Evolutionary conservation across 2,888 invertebrate genomes (phyloP).

Genomic region (Philopedon plagiatum): DNA sequence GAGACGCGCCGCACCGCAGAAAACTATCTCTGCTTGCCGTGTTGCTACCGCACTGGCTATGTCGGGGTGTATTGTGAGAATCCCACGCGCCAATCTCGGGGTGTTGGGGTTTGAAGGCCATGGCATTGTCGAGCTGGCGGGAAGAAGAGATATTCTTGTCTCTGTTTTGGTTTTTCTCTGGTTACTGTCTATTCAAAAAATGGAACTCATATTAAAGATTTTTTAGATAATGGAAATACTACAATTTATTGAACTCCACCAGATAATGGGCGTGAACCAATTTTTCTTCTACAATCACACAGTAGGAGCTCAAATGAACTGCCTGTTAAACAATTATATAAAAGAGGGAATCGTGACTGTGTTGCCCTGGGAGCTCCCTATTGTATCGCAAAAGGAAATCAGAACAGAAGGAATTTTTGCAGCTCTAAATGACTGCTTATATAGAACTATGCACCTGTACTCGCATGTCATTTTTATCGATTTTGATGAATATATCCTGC

Average conservation of each 20-base stretch:
- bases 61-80: no score
- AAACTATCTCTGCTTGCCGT: no score
- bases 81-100: no score
- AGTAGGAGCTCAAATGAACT: constrained; percentile 82
- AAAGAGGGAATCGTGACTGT: constrained; percentile 77
- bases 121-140: no score
- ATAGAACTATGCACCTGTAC: constrained; percentile 88
- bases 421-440: constrained; percentile 93
- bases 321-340: constrained; percentile 71
- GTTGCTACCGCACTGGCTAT: no score
- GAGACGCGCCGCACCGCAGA: no score
- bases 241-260: constrained; percentile 91
- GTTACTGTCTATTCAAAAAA: no score
- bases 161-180: no score
- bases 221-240: constrained; percentile 81
- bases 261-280: constrained; percentile 85
- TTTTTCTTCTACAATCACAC: constrained; percentile 95
- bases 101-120: no score
- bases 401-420: constrained; percentile 94
- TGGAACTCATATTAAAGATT: no score
- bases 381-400: constrained; percentile 90
- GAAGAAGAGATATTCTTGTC: no score
- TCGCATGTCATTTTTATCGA: constrained; percentile 89
- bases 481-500: constrained; percentile 90
- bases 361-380: constrained; percentile 88